Percentiles rank a stretch among this genome's conserved stretches.
Evolutionary conservation across 1,140 invertebrate species (phyloP).

Genomic region (Stegodyphus dumicola): DNA sequence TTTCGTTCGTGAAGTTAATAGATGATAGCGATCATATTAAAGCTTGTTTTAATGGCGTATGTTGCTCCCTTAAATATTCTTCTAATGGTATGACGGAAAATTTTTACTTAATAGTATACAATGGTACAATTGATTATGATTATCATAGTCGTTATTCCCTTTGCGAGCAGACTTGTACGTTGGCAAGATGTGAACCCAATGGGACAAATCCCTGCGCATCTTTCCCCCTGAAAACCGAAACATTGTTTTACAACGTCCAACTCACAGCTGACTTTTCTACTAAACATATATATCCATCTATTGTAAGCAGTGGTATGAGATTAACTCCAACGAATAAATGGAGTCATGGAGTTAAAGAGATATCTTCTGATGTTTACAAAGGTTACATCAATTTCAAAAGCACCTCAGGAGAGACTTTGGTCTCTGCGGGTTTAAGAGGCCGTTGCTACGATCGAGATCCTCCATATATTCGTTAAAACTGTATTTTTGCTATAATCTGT

Average conservation of each 20-base stretch:
- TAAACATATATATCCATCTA: conserved; percentile 8
- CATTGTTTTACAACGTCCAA: neutral
- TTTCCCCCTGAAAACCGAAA: conserved; percentile 24
- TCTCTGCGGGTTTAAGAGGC: neutral
- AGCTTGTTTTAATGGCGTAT: conserved; percentile 56
- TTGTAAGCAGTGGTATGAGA: neutral
- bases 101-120: conserved; percentile 39
- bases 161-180: conserved; percentile 28
- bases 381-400: neutral
- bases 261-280: conserved; percentile 39
- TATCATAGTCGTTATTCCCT: neutral
- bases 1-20: conserved; percentile 30
- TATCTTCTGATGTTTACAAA: neutral
- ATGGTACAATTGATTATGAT: neutral
- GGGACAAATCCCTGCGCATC: neutral
- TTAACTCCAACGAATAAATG: neutral
- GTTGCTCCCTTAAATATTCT: conserved; percentile 49
- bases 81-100: neutral
- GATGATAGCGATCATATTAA: neutral
- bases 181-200: conserved; percentile 31
- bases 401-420: neutral
- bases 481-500: too few relatives aligned
- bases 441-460: neutral
- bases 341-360: neutral
- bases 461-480: neutral